phyloP scores from a whole-genome alignment of 2,888 invertebrate genomes.

The Melikaiella ostensackeni region DNA sequence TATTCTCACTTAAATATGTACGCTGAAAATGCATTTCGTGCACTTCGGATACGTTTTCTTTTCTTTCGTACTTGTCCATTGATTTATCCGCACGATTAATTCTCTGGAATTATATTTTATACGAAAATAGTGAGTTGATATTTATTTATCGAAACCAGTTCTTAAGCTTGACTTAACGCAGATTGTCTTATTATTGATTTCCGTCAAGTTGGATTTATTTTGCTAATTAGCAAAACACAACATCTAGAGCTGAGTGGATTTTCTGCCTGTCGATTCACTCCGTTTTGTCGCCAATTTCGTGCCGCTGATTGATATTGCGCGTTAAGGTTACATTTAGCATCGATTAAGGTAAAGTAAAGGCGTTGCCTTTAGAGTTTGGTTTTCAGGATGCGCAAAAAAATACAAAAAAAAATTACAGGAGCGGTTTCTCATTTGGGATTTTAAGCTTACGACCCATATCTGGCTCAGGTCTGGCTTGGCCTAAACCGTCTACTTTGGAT shows the following conservation, averaged over 20 bases:
- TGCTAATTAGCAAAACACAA: constrained; percentile 25
- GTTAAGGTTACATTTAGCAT: constrained; percentile 28
- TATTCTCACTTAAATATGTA: constrained; percentile 18
- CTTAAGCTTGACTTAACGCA: not conserved
- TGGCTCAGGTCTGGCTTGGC: too few relatives aligned
- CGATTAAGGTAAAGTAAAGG: constrained; percentile 5
- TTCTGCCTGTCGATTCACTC: constrained; percentile 20
- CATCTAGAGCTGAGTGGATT: constrained; percentile 11
- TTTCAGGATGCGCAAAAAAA: not conserved
- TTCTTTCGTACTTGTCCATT: constrained; percentile 7
- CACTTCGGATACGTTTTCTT: not conserved
- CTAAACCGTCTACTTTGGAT: too few relatives aligned
- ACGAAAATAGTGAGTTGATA: not conserved
- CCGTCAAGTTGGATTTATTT: constrained; percentile 21
- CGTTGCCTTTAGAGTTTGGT: not conserved
- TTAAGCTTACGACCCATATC: too few relatives aligned
- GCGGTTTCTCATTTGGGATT: not conserved
- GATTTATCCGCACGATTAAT: constrained; percentile 14
- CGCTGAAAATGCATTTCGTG: constrained; percentile 15
- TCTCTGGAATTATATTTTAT: not conserved
- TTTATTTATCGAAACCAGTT: constrained; percentile 32
- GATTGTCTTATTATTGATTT: constrained; percentile 25
- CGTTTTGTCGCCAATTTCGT: not conserved
- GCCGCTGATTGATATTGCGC: constrained; percentile 28
- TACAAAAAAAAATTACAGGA: not conserved